Evolutionary conservation across 1,140 invertebrate species (phyloP), one percentile per base, ranked within the genome.

Genomic region (Reticulitermes speratus): DNA sequence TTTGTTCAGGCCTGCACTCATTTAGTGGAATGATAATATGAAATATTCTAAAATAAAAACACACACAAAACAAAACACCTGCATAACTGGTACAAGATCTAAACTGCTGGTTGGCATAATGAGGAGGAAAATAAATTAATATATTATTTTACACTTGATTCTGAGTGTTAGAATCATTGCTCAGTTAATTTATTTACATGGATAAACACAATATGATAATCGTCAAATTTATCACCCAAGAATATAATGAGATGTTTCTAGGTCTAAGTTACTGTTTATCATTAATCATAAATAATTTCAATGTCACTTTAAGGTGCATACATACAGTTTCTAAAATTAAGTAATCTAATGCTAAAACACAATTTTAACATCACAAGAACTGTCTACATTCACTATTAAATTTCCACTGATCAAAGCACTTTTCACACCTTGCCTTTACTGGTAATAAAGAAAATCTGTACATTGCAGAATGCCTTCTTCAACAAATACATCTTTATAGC

Each of bases 1-100:
- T 30, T 75, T 8, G n/a, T 9, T 75, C n/a, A 75, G 65, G 30
- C n/a, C 65, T 30, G 3, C 16, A 55, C n/a, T 75, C 25, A 75
- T 75, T 75, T 75, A 75, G 30, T 75, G 65, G 65, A 75, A 75
- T 75, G 65, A 75, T 75, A 30, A 75, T 75, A 75, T 30, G n/a
- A 30, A 75, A 75, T 75, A n/a, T 14, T 30, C 2, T 30, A 0
- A 75, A 9, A 45, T 11, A 48, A 9, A 48, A 9, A 48, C 45
- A 48, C 45, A 48, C 14, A 48, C 45, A 48, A 12, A 48, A 12
- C 45, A 48, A 48, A 48, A 48, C 14, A 16, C 14, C 45, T 48
- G 19, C 52, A 55, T 16, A 21, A 55, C 19, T 55, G 52, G 52
- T 75, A 75, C 16, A 25, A 75, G 65, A 14, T 16, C 6, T 30